phyloP scores from a whole-genome alignment of 2,888 invertebrate genomes.

The Nesidiocoris tenuis region DNA sequence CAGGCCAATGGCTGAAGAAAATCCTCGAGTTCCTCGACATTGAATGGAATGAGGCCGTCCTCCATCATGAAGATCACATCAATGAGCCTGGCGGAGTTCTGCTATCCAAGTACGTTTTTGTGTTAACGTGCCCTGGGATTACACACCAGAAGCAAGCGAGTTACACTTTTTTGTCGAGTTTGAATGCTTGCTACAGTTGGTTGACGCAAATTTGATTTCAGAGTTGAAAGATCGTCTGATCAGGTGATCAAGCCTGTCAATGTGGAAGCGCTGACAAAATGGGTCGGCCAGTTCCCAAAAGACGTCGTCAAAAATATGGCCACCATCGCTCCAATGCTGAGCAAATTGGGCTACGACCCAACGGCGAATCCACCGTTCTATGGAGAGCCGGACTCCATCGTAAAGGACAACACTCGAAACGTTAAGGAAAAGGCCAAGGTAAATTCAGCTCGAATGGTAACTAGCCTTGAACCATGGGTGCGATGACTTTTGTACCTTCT shows the following conservation, averaged over 20 bases:
- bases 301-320: conserved; percentile 93
- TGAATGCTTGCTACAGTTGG: no score
- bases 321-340: conserved; percentile 91
- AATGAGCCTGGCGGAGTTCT: conserved; percentile 93
- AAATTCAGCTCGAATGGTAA: conserved; percentile 11
- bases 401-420: conserved; percentile 63
- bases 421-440: conserved; percentile 49
- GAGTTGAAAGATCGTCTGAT: conserved; percentile 95
- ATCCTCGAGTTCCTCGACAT: conserved; percentile 86
- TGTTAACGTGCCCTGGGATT: neutral
- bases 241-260: conserved; percentile 99
- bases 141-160: no score
- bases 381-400: conserved; percentile 76
- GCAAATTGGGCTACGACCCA: conserved; percentile 91
- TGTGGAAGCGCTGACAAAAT: conserved; percentile 89
- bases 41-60: conserved; percentile 92
- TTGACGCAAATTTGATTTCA: no score
- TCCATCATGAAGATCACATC: conserved; percentile 96
- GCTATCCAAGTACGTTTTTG: conserved; percentile 82
- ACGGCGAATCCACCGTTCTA: conserved; percentile 94
- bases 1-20: conserved; percentile 80
- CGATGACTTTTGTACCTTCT: neutral
- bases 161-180: no score
- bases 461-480: neutral
- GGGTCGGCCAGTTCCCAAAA: conserved; percentile 84